These are phyloP conservation scores for Craniophora ligustri DNA, from an alignment of 2,888 invertebrate species.

Conservation along the genomic window DNA sequence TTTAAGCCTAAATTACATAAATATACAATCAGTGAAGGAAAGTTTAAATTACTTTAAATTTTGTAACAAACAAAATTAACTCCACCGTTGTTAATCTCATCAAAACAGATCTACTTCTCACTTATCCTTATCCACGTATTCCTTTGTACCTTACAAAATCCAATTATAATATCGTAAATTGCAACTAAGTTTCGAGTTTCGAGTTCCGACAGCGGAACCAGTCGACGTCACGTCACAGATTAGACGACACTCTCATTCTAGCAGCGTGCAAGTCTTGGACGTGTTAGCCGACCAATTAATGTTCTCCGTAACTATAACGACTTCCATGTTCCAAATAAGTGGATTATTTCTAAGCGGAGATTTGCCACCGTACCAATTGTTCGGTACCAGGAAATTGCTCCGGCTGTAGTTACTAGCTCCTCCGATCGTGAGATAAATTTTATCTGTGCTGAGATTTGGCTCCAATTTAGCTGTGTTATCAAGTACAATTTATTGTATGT, in stretches of 20 bases:
- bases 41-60: too few relatives aligned
- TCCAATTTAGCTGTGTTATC: slow-evolving; percentile 2
- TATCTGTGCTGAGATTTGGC: slow-evolving; percentile 3
- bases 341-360: slow-evolving; percentile 46
- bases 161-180: slow-evolving; percentile 43
- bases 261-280: slow-evolving; percentile 37
- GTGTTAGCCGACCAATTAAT: slow-evolving; percentile 47
- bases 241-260: slow-evolving; percentile 37
- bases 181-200: too few relatives aligned
- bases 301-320: slow-evolving; percentile 40
- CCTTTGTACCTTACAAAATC: slow-evolving; percentile 6
- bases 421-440: slow-evolving; percentile 20
- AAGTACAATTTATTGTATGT: neutral
- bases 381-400: slow-evolving; percentile 35
- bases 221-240: slow-evolving; percentile 38
- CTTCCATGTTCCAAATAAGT: slow-evolving; percentile 44
- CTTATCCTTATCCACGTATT: neutral
- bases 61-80: neutral
- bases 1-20: too few relatives aligned
- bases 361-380: slow-evolving; percentile 43
- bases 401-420: slow-evolving; percentile 12
- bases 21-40: too few relatives aligned
- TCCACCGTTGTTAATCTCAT: neutral
- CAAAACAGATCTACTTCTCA: neutral
- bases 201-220: slow-evolving; percentile 8